These are phyloP conservation scores for Oryzias javanicus DNA, from an alignment of 2,113 vertebrate species.

Conservation along the genomic window DNA sequence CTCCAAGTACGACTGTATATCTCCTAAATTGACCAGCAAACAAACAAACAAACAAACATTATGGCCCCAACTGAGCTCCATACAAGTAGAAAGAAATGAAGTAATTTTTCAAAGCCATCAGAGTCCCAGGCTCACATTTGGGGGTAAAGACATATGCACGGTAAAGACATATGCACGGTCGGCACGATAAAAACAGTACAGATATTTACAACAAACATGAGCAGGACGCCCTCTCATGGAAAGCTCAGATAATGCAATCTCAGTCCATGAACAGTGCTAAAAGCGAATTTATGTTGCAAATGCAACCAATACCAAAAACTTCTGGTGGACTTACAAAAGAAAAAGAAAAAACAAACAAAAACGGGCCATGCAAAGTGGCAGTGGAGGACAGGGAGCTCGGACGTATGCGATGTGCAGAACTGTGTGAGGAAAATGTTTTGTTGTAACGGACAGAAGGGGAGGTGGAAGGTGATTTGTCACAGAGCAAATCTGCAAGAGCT, in stretches of 20 bases:
- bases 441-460: constrained; percentile 30
- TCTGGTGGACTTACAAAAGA: not conserved
- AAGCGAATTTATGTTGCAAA: not conserved
- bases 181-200: constrained; percentile 9
- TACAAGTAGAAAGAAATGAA: too few species aligned
- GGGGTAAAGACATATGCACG: too few species aligned
- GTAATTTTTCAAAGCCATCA: too few species aligned
- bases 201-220: constrained; percentile 34
- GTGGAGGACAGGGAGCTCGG: constrained; percentile 28
- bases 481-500: constrained; percentile 6
- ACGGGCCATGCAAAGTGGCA: constrained; percentile 9
- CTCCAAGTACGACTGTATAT: too few species aligned
- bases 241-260: constrained; percentile 33
- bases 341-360: not conserved
- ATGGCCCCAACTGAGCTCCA: too few species aligned
- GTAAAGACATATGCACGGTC: too few species aligned
- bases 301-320: constrained; percentile 4
- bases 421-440: constrained; percentile 19
- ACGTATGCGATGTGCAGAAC: constrained; percentile 30
- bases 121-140: not conserved
- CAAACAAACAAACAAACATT: too few species aligned
- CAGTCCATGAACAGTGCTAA: constrained; percentile 12
- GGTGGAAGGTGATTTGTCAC: constrained; percentile 3
- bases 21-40: too few species aligned
- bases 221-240: constrained; percentile 56